These are phyloP conservation scores for Enteromius mattozi DNA, from an alignment of 2,797 vertebrate species.

Conservation along the genomic window DNA sequence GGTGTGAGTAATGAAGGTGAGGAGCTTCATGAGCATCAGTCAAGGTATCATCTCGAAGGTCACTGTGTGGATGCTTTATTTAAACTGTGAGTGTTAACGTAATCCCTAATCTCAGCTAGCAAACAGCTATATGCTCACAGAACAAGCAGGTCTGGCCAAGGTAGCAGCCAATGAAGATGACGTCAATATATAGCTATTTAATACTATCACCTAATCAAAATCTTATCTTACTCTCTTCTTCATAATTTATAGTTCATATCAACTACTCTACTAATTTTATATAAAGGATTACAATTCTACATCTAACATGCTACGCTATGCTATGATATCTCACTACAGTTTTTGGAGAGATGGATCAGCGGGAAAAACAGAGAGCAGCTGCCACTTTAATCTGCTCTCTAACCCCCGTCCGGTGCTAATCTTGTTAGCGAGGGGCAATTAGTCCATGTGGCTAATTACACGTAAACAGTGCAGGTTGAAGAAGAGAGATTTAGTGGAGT, in stretches of 20 bases:
- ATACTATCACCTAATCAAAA: not conserved
- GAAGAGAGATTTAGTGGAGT: constrained; percentile 48
- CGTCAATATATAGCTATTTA: not conserved
- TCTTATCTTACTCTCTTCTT: not conserved
- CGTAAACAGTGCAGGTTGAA: constrained; percentile 62
- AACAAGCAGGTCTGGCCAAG: not conserved
- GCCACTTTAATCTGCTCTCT: constrained; percentile 70
- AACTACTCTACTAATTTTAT: not conserved
- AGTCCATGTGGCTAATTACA: constrained; percentile 66
- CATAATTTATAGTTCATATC: not conserved
- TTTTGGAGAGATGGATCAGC: constrained; percentile 31
- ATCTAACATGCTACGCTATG: not conserved
- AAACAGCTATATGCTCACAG: constrained; percentile 22
- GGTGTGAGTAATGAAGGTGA: not conserved
- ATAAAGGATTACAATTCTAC: not conserved
- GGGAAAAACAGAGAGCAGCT: constrained; percentile 68
- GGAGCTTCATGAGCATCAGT: not conserved
- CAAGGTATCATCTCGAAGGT: constrained; percentile 6
- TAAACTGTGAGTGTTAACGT: constrained; percentile 49
- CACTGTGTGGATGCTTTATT: constrained; percentile 37
- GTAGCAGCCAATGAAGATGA: not conserved
- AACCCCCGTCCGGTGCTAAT: constrained; percentile 72
- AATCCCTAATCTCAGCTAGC: constrained; percentile 57
- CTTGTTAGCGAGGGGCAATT: constrained; percentile 72
- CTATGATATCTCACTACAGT: constrained; percentile 8